phyloP scores from a whole-genome alignment of 30 jellyfish, hydroid and myxozoan genomes.

The Pelagia noctiluca region DNA sequence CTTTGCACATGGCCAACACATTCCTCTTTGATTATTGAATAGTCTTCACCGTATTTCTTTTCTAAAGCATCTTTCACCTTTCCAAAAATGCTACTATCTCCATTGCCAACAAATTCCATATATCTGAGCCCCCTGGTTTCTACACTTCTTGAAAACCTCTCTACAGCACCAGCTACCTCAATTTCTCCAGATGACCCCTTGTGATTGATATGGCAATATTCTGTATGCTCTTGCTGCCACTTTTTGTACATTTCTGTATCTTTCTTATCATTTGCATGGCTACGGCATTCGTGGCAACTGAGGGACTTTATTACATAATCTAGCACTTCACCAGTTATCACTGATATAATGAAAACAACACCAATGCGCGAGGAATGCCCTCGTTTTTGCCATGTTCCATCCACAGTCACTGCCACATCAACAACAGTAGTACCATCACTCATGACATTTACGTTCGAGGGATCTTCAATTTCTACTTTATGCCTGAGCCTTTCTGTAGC shows the following conservation, averaged over 20 bases:
- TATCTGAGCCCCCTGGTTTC: slow-evolving; percentile 17
- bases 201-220: slow-evolving; percentile 50
- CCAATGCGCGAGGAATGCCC: slow-evolving; percentile 63
- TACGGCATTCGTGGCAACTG: slow-evolving; percentile 39
- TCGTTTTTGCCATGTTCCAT: slow-evolving; percentile 73
- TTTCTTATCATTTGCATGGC: too few relatives aligned
- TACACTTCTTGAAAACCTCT: slow-evolving; percentile 14
- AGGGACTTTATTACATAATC: slow-evolving; percentile 36
- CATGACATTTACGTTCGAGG: slow-evolving; percentile 7
- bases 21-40: background rate
- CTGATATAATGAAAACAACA: slow-evolving; percentile 43
- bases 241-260: too few relatives aligned
- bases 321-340: slow-evolving; percentile 52
- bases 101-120: slow-evolving; percentile 44
- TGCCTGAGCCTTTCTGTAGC: background rate
- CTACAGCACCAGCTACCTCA: slow-evolving; percentile 44
- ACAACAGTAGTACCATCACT: slow-evolving; percentile 24
- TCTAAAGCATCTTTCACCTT: slow-evolving; percentile 9
- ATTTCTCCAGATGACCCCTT: slow-evolving; percentile 29
- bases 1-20: background rate
- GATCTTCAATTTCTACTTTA: background rate
- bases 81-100: slow-evolving; percentile 57
- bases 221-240: slow-evolving; percentile 25
- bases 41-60: background rate
- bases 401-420: slow-evolving; percentile 57